These are phyloP conservation scores for Mustela lutreola DNA, from an alignment of 2,113 vertebrate genomes.

Conservation along the genomic window DNA sequence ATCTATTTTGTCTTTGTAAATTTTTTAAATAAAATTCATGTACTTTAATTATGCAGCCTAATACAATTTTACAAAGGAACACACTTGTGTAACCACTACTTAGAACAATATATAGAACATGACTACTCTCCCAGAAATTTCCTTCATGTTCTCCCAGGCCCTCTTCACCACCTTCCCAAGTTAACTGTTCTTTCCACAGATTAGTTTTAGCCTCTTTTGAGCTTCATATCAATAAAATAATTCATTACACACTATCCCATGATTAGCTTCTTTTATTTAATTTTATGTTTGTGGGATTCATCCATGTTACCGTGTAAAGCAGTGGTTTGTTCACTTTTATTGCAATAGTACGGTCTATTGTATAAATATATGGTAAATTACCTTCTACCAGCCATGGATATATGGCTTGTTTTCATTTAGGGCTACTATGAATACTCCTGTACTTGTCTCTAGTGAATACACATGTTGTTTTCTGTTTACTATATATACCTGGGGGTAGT, in stretches of 20 bases:
- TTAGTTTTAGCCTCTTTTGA: not conserved
- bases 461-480: not conserved
- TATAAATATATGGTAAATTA: not conserved
- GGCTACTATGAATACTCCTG: not conserved
- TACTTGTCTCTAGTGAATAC: not conserved
- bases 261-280: not conserved
- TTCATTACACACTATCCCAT: not conserved
- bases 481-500: not conserved
- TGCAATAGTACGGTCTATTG: not conserved
- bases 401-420: not conserved
- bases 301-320: not conserved
- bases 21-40: not conserved
- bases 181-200: not conserved
- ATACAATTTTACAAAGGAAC: not conserved
- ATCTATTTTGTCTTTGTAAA: not conserved
- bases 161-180: not conserved
- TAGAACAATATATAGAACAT: not conserved
- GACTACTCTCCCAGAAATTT: not conserved
- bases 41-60: not conserved
- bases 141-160: not conserved
- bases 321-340: not conserved
- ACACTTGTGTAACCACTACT: not conserved
- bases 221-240: not conserved
- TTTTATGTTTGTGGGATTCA: not conserved
- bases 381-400: not conserved